Evolutionary conservation across 2,797 vertebrate genomes (phyloP).

Genomic region (Pristis pectinata): DNA sequence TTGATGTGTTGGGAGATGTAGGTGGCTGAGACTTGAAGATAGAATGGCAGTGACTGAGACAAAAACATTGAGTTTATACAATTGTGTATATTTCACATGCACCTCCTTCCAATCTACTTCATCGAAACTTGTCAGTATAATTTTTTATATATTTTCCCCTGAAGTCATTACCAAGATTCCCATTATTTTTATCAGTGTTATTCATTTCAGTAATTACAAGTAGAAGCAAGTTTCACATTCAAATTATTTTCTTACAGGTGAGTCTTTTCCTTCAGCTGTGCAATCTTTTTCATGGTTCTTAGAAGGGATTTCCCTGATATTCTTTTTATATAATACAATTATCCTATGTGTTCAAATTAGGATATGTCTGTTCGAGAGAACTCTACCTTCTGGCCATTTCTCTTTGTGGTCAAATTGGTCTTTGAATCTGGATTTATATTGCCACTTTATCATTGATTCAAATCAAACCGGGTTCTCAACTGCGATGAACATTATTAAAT

Average conservation of each 20-base stretch:
- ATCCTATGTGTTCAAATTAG: not conserved
- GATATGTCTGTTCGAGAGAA: not conserved
- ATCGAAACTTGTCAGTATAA: too few species aligned
- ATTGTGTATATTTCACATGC: not conserved
- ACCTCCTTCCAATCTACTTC: too few species aligned
- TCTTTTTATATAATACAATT: not conserved
- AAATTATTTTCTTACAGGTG: not conserved
- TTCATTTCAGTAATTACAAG: not conserved
- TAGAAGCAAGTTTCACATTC: not conserved
- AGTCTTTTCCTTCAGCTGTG: not conserved
- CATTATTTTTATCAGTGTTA: not conserved
- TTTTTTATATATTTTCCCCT: not conserved
- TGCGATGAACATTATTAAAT: too few species aligned
- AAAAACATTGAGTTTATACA: not conserved
- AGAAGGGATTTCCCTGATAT: not conserved
- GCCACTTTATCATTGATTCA: not conserved
- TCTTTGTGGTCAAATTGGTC: not conserved
- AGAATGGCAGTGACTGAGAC: not conserved
- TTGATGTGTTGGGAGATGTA: not conserved
- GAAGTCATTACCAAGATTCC: not conserved
- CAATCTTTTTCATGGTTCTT: not conserved
- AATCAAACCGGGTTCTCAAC: not conserved
- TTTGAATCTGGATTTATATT: not conserved
- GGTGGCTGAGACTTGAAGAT: not conserved
- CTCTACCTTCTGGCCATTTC: too few species aligned